Evolutionary conservation across 2,888 invertebrate genomes (phyloP).

Genomic region (Erebia epiphron): DNA sequence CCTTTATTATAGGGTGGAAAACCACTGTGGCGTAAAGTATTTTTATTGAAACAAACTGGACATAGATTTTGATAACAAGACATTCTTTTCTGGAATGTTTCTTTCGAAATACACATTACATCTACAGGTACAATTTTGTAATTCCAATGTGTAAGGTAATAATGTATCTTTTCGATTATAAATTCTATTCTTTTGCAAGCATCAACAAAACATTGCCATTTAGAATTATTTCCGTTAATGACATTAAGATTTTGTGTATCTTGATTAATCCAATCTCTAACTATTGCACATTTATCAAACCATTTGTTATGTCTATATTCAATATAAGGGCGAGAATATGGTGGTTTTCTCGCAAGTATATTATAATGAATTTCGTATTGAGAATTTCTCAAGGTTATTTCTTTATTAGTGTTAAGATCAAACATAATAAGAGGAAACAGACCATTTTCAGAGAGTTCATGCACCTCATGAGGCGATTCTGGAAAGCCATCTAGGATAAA

Average conservation of each 20-base stretch:
- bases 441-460: constrained; percentile 72
- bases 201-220: constrained; percentile 80
- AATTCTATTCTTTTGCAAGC: constrained; percentile 62
- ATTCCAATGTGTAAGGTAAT: constrained; percentile 76
- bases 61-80: constrained; percentile 81
- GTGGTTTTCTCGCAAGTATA: constrained; percentile 59
- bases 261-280: constrained; percentile 76
- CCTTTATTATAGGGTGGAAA: constrained; percentile 80
- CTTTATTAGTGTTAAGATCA: constrained; percentile 69
- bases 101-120: constrained; percentile 81
- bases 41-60: constrained; percentile 80
- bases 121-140: constrained; percentile 74
- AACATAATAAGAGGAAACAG: constrained; percentile 83
- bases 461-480: constrained; percentile 72
- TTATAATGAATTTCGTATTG: constrained; percentile 61
- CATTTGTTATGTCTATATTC: constrained; percentile 70
- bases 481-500: constrained; percentile 86
- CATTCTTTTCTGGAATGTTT: constrained; percentile 76
- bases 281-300: constrained; percentile 54
- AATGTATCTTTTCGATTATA: constrained; percentile 69
- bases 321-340: constrained; percentile 67
- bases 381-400: constrained; percentile 65
- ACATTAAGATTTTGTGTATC: constrained; percentile 80
- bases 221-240: constrained; percentile 76
- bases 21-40: constrained; percentile 62